Evolutionary conservation across 2,888 invertebrate genomes (phyloP), one percentile per base, ranked within the genome.

Genomic region (Caenorhabditis panamensis): DNA sequence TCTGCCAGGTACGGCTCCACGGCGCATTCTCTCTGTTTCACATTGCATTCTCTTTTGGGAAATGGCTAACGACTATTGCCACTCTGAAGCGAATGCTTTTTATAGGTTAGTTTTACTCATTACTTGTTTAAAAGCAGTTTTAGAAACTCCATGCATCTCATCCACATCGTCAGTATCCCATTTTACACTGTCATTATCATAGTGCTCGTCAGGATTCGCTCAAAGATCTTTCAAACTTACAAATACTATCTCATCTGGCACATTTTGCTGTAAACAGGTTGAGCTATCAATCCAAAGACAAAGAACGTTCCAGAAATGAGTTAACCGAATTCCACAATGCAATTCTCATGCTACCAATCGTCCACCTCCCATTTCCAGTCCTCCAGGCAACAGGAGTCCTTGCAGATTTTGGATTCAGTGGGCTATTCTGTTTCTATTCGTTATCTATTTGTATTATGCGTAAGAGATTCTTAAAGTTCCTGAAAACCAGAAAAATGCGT

Each of bases 351-450:
- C 67, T 67, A 20, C 67, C 67, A n/a, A 47, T 67, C 3, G 67
- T 67, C 20, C 67, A 67, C 20, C 20, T 67, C 18, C 67, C 67
- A 22, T 58, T 54, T 31, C 67, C 67, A 24, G 37, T 67, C 8
- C 20, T 67, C 16, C 37, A 56, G n/a, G n/a, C 56, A 11, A 67
- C 67, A 13, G 67, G 67, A 41, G 1, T 58, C 16, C 9, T 67
- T 1, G 28, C 44, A 31, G 67, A 58, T 13, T 44, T 26, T 8
- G 67, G 56, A 28, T 47, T 67, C 16, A 67, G 67, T 31, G 67
- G 67, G 11, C 20, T 67, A 28, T 67, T 67, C 22, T 44, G 44
- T 28, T 67, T 67, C 31, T 67, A 67, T 31, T 18, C 56, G 18
- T 22, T 67, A 3, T 67, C 67, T 16, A 56, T 28, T 9, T 28